phyloP scores from a whole-genome alignment of 2,888 invertebrate species.

The Agrotis clavis region DNA sequence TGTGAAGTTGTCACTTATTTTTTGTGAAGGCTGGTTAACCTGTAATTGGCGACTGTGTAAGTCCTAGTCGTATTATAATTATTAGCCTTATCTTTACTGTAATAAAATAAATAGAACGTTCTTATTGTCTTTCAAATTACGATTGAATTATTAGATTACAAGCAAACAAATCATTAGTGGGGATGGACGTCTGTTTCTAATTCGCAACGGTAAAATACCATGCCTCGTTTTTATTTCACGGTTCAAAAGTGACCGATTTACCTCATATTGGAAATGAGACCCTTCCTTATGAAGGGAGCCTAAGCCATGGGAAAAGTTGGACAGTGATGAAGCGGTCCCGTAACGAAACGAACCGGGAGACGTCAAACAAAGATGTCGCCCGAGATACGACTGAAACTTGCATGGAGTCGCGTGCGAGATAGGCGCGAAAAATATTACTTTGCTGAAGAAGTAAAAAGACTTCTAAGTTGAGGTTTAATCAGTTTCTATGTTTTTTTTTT shows the following conservation, averaged over 20 bases:
- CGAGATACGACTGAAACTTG: conserved; percentile 1
- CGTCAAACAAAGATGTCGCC: conserved; percentile 27
- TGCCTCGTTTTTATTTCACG: too few relatives aligned
- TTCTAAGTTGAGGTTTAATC: not conserved
- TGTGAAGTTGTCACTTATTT: too few relatives aligned
- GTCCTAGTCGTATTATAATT: too few relatives aligned
- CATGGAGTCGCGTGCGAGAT: not conserved
- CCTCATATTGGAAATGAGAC: not conserved
- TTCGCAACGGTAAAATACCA: too few relatives aligned
- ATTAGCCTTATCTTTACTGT: too few relatives aligned
- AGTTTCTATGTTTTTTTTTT: not conserved
- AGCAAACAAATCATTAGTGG: too few relatives aligned
- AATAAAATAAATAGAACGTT: too few relatives aligned
- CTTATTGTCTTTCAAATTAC: too few relatives aligned
- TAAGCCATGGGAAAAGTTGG: conserved; percentile 28
- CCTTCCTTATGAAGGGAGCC: not conserved
- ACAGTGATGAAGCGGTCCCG: conserved; percentile 30
- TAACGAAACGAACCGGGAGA: not conserved
- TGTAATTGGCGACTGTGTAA: too few relatives aligned
- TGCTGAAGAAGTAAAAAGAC: not conserved
- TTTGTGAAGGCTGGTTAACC: too few relatives aligned
- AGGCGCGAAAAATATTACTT: conserved; percentile 2
- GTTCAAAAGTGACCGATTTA: not conserved
- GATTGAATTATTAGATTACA: too few relatives aligned
- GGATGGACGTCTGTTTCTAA: too few relatives aligned